Base-by-base conservation (phyloP, 2,797 vertebrate genomes). In the Micropoecilia bifurca region DNA sequence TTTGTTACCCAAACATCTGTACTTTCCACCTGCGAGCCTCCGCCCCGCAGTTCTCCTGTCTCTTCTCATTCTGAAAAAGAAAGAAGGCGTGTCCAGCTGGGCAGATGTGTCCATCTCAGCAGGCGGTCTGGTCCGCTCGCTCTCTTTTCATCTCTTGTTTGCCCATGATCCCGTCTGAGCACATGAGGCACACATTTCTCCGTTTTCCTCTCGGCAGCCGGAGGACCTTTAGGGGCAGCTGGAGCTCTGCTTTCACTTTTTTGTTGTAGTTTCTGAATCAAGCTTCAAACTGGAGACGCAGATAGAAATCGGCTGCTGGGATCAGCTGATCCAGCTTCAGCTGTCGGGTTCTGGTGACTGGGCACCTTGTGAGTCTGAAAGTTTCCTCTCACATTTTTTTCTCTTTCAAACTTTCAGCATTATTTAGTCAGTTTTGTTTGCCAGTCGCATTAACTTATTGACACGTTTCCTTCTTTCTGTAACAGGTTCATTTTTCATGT, bases 301-400 rank as follows among this genome's bases (percentile, higher is more conserved):
- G 77, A 90, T 89, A 73, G 90, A 90, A 74, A 83, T 80, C 57
- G 88, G 83, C 81, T 96, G 94, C 93, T 92, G 91, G 95, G 95
- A 96, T 95, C 94, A 94, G 88, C 75, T 95, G 95, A 95, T 96
- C 95, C 95, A 95, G 80, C 92, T 96, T 71, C 95, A 95, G 78
- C 84, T 95, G 91, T 92, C 91, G 7, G 88, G 93, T 80, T 95
- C 94, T 20, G 95, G 93, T 87, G 94, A 95, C 89, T 93, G 90
- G 88, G 84, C 90, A 13, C 94, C 94, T 76, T 96, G 95, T 96
- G 92, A 96, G 95, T 96, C 73, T n/a, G 30, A 83, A 45, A 9
- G 75, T 33, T 22, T 80, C 74, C 7, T 76, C 68, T 74, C 71
- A 78, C 71, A 28, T 79, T 53, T 55, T 3, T 41, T 46, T 53